Conservation (phyloP, 2,113 vertebrate species). For the Aphyosemion australe region DNA sequence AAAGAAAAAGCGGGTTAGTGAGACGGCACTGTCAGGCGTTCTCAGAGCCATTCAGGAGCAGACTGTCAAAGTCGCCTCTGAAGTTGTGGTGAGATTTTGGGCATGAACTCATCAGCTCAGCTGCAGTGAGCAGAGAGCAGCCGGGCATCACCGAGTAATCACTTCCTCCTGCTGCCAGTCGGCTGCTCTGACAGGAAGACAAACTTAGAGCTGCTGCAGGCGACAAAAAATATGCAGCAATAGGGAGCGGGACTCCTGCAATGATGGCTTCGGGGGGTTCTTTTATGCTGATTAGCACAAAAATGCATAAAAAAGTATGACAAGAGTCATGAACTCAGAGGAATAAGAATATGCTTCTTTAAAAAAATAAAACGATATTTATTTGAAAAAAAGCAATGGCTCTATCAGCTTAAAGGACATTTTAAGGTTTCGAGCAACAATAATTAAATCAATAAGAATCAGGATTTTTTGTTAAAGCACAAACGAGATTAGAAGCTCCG, state of each 20-base stretch:
- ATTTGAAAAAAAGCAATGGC: no score
- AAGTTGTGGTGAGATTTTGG: not conserved
- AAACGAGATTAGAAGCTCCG: no score
- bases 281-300: constrained; percentile 1
- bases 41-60: not conserved
- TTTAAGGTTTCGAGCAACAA: no score
- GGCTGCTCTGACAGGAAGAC: constrained; percentile 34
- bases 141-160: constrained; percentile 23
- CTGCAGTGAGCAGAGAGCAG: constrained; percentile 9
- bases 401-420: no score
- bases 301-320: constrained; percentile 4
- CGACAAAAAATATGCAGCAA: constrained; percentile 6
- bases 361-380: no score
- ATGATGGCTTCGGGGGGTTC: not conserved
- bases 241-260: not conserved
- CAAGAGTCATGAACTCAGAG: no score
- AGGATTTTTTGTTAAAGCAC: no score
- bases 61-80: not conserved
- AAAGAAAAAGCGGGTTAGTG: constrained; percentile 21
- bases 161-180: constrained; percentile 37
- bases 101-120: not conserved
- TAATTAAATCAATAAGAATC: no score
- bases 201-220: constrained; percentile 19
- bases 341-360: no score
- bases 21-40: not conserved